Evolutionary conservation across 2,797 vertebrate genomes (phyloP), one percentile per base, ranked within the genome.

Genomic region (Catharus ustulatus): DNA sequence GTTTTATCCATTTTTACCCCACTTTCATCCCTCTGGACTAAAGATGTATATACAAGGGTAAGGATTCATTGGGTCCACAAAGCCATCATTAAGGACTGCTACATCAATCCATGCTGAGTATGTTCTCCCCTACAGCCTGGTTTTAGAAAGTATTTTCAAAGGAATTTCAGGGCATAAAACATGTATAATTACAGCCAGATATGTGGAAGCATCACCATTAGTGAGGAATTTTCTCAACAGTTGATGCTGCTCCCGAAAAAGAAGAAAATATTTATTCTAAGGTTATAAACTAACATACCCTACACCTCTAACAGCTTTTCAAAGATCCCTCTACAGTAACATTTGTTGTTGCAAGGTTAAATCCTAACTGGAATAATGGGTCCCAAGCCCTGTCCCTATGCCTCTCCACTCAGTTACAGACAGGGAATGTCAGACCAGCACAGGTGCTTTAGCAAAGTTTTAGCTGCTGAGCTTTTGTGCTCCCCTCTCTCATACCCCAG

Each of bases 1-100:
- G 4, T 73, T 83, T 86, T 69, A 91, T 73, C 74, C n/a, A 62
- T 77, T 94, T 93, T 87, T 72, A 95, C 58, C 40, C 72, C 24
- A 51, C 46, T 84, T 94, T 69, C 52, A 74, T 67, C 68, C 38
- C 46, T 72, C 38, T 66, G 29, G 27, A 57, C 81, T 87, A 34
- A 84, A 79, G 77, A 77, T 13, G 8, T 63, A 36, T 49, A 79
- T 14, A 59, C 46, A 80, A 81, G 38, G 43, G 36, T 40, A 84
- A 87, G 45, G 89, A 90, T 54, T 77, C 63, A 64, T 3, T 30
- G 19, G 26, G 54, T 30, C 62, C 48, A 58, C 40, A 81, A 78
- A 92, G 66, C 32, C 49, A 19, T 55, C 22, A 2, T 52, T 76
- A 88, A 68, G 36, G 15, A 46, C 36, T n/a, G 54, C 73, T 81